Evolutionary conservation across 2,113 vertebrate genomes (phyloP).

Genomic region (Zosterops pallidus): DNA sequence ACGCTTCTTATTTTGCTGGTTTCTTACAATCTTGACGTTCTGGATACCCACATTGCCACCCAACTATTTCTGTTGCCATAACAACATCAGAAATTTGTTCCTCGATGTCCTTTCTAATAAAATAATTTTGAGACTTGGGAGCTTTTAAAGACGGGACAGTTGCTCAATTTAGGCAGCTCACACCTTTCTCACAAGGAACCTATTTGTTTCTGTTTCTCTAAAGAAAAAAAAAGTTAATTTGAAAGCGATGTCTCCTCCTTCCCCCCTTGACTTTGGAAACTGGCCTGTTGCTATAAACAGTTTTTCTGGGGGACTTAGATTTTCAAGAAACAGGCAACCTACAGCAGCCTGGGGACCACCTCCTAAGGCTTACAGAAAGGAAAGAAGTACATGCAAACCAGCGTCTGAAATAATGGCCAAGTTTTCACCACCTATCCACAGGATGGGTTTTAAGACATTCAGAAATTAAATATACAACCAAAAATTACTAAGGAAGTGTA

Average conservation of each 20-base stretch:
- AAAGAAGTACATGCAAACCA: not conserved
- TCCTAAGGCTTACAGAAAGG: not conserved
- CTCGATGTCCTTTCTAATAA: conserved; percentile 70
- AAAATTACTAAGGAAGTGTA: not conserved
- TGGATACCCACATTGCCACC: conserved; percentile 65
- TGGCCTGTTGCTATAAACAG: conserved; percentile 31
- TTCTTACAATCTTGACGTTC: conserved; percentile 64
- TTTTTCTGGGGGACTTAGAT: conserved; percentile 60
- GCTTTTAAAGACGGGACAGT: not conserved
- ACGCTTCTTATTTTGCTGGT: conserved; percentile 39
- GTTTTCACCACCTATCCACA: not conserved
- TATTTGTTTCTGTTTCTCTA: conserved; percentile 30
- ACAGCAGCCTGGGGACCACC: conserved; percentile 70
- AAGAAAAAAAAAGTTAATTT: conserved; percentile 20
- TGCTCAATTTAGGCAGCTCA: conserved; percentile 53
- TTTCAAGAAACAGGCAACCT: conserved; percentile 76
- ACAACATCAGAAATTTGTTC: conserved; percentile 76
- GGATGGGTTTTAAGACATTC: not conserved
- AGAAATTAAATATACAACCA: not conserved
- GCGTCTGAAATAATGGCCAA: not conserved
- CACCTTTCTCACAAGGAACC: conserved; percentile 41
- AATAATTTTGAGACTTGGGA: conserved; percentile 44
- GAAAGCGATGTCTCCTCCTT: conserved; percentile 4
- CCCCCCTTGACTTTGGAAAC: not conserved
- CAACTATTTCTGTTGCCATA: conserved; percentile 79